phyloP scores from a whole-genome alignment of 92 coral and sea anemone genomes.

The Palythoa caribaeorum region DNA sequence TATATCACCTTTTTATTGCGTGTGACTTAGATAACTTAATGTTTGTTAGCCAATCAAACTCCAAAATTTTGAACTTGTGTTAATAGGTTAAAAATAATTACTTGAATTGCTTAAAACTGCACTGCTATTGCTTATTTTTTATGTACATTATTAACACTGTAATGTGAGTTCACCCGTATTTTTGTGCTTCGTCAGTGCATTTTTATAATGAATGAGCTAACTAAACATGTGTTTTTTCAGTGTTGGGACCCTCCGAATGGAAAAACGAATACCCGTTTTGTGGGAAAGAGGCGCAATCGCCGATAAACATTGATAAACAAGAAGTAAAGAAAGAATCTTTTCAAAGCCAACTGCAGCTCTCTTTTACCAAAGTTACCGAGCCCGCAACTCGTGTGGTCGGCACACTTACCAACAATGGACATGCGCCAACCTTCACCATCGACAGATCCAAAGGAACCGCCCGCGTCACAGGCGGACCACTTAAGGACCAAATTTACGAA shows the following conservation, averaged over 20 bases:
- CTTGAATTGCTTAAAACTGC: too few relatives aligned
- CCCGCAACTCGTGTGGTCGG: not conserved
- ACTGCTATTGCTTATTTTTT: too few relatives aligned
- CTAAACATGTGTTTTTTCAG: not conserved
- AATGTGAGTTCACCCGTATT: too few relatives aligned
- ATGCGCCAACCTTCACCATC: not conserved
- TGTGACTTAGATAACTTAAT: too few relatives aligned
- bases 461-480: slow-evolving; percentile 13
- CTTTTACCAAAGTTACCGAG: not conserved
- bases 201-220: too few relatives aligned
- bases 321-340: not conserved
- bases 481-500: not conserved
- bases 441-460: slow-evolving; percentile 20
- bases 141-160: too few relatives aligned
- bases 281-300: not conserved
- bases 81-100: too few relatives aligned
- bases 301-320: not conserved
- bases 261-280: not conserved
- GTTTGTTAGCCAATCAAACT: too few relatives aligned
- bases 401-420: slow-evolving; percentile 1
- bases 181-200: too few relatives aligned
- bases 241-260: slow-evolving; percentile 1
- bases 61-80: too few relatives aligned
- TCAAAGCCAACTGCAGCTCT: not conserved
- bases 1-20: too few relatives aligned